Base-by-base conservation (phyloP, 2,888 invertebrate species). In the Phaonia tiefii region DNA sequence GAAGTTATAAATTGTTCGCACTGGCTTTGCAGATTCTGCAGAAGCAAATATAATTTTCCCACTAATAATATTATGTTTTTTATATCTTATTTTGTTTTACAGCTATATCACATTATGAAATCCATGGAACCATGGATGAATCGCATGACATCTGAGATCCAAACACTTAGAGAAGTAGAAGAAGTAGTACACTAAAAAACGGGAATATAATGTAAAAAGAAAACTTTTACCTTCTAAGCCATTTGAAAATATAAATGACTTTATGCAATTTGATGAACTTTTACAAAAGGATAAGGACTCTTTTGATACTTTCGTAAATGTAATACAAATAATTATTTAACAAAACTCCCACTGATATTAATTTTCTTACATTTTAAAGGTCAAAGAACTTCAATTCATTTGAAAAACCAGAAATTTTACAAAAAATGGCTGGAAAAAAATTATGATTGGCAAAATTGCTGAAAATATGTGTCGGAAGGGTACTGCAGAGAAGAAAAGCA, bases 381-480 rank as follows among this genome's bases (percentile, higher is more conserved):
- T 44, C 44, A 44, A 44, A 13, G 44, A 44, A 44, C 44, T 44
- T 8, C 44, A 44, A 44, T 10, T 13, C 44, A 44, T 44, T 44
- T 44, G 7, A 10, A 44, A 44, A 44, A 44, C 4, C 44, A 44
- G n/a, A 44, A 13, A 2, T 44, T 44, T 44, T 44, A 13, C 44
- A 44, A 4, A 44, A 44, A 44, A 44, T 44, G 4, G 44, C 44
- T 44, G 44, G 44, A 44, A 44, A 44, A n/a, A 44, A 44, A 44
- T 44, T 44, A 44, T 44, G 44, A 44, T 13, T 13, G 75, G 58
- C 22, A n/a, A 75, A 11, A 10, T 71, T 17, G 70, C 70, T 4
- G 63, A 63, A 54, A 63, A 70, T 8, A 4, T 70, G 42, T 76
- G 65, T 25, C 71, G 65, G 76, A 76, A 76, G 42, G 44, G 44